These are phyloP conservation scores for Dynastes hyllus DNA, from an alignment of 2,888 invertebrate species.

Conservation along the genomic window DNA sequence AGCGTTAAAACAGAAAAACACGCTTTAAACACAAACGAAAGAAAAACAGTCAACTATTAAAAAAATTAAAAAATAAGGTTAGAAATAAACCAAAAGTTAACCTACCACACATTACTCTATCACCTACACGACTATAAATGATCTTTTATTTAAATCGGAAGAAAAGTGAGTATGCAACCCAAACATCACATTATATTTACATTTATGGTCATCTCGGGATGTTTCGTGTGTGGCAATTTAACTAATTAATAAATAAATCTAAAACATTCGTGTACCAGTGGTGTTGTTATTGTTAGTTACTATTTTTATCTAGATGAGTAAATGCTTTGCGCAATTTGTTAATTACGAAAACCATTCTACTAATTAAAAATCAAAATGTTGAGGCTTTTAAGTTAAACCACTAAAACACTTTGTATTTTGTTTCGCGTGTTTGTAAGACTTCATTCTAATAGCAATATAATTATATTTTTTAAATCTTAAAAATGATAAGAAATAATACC, in stretches of 20 bases:
- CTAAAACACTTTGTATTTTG: too few relatives aligned
- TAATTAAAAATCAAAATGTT: constrained; percentile 3
- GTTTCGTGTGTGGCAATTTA: constrained; percentile 3
- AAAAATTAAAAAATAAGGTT: constrained; percentile 54
- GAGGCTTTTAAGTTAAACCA: too few relatives aligned
- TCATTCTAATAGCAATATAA: too few relatives aligned
- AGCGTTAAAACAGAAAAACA: constrained; percentile 47
- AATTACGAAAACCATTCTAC: constrained; percentile 13
- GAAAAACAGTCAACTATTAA: constrained; percentile 46
- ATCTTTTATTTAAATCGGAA: constrained; percentile 56
- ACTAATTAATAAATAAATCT: constrained; percentile 17
- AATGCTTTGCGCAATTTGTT: constrained; percentile 7
- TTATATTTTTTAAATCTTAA: too few relatives aligned
- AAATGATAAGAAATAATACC: too few relatives aligned
- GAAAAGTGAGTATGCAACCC: constrained; percentile 48
- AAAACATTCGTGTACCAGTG: neutral
- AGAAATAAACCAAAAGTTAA: constrained; percentile 59
- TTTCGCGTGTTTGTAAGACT: too few relatives aligned
- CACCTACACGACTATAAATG: constrained; percentile 63
- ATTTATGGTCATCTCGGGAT: neutral
- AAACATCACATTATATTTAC: constrained; percentile 24
- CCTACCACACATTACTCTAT: constrained; percentile 65
- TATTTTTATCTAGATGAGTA: constrained; percentile 14
- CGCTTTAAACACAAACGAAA: constrained; percentile 44
- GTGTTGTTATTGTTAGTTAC: neutral